Evolutionary conservation across 2,113 vertebrate genomes (phyloP), one percentile per base, ranked within the genome.

Genomic region (Melanerpes aurifrons): DNA sequence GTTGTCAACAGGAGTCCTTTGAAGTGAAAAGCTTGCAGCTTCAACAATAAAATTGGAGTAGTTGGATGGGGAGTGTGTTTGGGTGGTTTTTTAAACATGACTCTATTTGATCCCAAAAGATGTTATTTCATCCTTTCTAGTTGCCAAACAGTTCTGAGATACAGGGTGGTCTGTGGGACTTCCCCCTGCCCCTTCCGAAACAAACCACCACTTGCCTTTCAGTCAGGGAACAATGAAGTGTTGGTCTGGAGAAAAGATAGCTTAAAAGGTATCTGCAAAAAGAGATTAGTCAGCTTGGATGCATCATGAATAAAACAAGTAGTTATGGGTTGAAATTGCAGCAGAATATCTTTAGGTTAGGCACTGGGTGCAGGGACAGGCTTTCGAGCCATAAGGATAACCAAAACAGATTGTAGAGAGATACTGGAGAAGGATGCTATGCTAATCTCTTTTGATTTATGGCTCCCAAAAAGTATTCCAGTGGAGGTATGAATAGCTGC

Each of bases 361-460:
- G 28, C 15, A 4, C 28, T 80, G 77, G 22, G 29, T 86, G n/a
- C 1, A 0, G 48, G 64, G 43, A 71, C 43, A 28, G 61, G 20
- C 72, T 94, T 85, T 89, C 68, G 82, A 86, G 18, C 53, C 13
- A 1, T 77, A 80, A 12, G 22, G 50, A 77, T 63, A 93, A 90
- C 66, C 61, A 71, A 74, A 93, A 57, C 29, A 87, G 54, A 67
- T 93, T 64, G 32, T 48, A 71, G 50, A 71, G 53, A 12, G 57
- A 67, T 0, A 0, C 59, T 92, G 63, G 58, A 75, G 63, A 79
- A 22, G 58, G 59, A 28, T 80, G 43, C 12, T 63, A 32, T 73
- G 68, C 61, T 86, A 37, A 87, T 90, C 35, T 86, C 37, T 54
- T 19, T 78, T 87, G 64, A 87, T 89, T 87, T 96, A 64, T 75